phyloP scores from a whole-genome alignment of 2,113 vertebrate genomes.

The Dasyurus viverrinus region DNA sequence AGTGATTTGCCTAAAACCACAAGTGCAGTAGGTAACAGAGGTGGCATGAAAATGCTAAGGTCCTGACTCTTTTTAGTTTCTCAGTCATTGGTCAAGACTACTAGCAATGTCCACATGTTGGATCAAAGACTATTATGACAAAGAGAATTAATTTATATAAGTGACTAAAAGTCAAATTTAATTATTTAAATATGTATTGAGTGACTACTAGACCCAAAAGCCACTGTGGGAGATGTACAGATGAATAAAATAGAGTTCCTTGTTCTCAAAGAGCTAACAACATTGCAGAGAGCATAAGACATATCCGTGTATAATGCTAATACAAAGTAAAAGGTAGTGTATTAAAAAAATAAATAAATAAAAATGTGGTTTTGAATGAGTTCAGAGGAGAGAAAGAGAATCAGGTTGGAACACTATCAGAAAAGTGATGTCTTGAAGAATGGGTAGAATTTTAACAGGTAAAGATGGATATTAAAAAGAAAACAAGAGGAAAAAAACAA shows the following conservation, averaged over 20 bases:
- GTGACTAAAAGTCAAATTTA: background rate
- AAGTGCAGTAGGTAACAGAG: constrained; percentile 60
- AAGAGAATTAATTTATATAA: constrained; percentile 42
- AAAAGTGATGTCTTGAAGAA: background rate
- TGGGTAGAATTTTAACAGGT: constrained; percentile 14
- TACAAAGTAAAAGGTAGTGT: background rate
- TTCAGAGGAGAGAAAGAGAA: background rate
- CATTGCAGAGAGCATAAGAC: background rate
- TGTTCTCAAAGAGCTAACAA: constrained; percentile 15
- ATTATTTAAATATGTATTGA: background rate
- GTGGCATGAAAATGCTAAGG: constrained; percentile 49
- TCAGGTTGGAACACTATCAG: background rate
- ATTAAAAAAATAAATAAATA: background rate
- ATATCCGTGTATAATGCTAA: background rate
- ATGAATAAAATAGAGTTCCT: background rate
- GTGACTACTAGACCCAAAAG: background rate
- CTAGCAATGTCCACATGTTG: constrained; percentile 22
- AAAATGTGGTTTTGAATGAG: background rate
- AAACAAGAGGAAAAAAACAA: background rate
- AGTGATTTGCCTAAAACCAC: constrained; percentile 73
- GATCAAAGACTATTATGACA: constrained; percentile 59
- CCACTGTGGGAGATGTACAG: background rate
- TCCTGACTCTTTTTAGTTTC: constrained; percentile 20
- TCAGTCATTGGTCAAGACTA: constrained; percentile 32
- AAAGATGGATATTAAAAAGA: background rate